Percentiles rank a stretch among this genome's conserved stretches.
Evolutionary conservation across 2,113 vertebrate species (phyloP).

Genomic region (Pelobates fuscus): DNA sequence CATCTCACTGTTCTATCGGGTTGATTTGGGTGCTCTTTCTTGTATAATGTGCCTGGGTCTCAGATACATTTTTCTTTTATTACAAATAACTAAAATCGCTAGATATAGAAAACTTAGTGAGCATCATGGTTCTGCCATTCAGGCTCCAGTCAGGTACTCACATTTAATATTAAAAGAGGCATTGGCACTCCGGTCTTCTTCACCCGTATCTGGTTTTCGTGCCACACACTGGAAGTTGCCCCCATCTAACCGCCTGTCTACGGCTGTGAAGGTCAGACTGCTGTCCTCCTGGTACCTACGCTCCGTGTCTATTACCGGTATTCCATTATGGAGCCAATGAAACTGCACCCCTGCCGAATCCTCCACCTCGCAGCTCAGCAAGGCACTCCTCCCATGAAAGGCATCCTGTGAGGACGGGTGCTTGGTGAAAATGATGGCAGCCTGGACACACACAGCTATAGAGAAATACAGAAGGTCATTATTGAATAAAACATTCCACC

Average conservation of each 20-base stretch:
- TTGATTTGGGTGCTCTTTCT: too few relatives aligned
- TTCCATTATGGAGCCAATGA: constrained; percentile 79
- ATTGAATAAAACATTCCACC: not conserved
- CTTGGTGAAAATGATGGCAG: constrained; percentile 82
- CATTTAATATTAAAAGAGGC: constrained; percentile 98
- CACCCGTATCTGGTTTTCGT: constrained; percentile 60
- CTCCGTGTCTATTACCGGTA: constrained; percentile 67
- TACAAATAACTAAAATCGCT: too few relatives aligned
- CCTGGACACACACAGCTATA: constrained; percentile 59
- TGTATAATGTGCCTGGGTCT: too few relatives aligned
- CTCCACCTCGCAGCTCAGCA: constrained; percentile 91
- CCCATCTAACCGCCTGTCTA: constrained; percentile 80
- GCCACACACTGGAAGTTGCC: constrained; percentile 88
- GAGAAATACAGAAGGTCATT: not conserved
- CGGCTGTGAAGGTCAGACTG: constrained; percentile 87
- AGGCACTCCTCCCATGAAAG: constrained; percentile 89
- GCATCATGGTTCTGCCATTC: not conserved
- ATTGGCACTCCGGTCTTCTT: constrained; percentile 73
- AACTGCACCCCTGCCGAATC: constrained; percentile 65
- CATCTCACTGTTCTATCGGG: too few relatives aligned
- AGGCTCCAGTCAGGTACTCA: constrained; percentile 65
- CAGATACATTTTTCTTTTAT: too few relatives aligned
- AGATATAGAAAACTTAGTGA: too few relatives aligned
- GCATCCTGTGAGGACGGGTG: constrained; percentile 95
- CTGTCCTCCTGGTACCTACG: constrained; percentile 85